Percentiles rank a stretch among this genome's conserved stretches.
Conservation (phyloP, 1,140 invertebrate species). For the Drosophila eugracilis region DNA sequence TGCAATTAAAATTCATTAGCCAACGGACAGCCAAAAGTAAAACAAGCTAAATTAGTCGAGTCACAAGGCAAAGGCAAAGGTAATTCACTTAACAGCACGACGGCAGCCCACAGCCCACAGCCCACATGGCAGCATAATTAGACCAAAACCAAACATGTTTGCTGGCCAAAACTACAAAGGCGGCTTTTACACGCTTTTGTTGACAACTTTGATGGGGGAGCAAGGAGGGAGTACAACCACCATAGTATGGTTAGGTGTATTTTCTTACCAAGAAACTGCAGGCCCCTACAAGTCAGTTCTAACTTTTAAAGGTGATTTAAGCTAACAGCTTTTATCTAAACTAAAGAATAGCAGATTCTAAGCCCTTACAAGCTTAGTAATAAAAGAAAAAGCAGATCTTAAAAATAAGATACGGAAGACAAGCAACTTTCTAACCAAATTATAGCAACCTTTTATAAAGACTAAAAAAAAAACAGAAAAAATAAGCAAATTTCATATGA, state of each 20-base stretch:
- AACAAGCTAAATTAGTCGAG: conserved; percentile 58
- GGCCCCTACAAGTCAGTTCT: neutral
- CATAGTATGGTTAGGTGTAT: conserved; percentile 5
- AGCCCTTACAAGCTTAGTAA: conserved; percentile 1
- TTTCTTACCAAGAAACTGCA: neutral
- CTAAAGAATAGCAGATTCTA: neutral
- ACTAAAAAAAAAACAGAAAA: conserved; percentile 12
- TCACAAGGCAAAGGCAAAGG: conserved; percentile 67
- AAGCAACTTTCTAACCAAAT: conserved; percentile 26
- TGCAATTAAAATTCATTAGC: conserved; percentile 74
- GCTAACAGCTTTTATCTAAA: no score
- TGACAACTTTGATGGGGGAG: conserved; percentile 35
- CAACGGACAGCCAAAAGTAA: conserved; percentile 22
- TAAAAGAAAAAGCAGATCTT: neutral
- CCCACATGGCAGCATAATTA: conserved; percentile 53
- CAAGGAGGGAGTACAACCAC: conserved; percentile 15
- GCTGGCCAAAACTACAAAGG: conserved; percentile 32
- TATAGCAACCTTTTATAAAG: conserved; percentile 6
- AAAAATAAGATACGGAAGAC: neutral
- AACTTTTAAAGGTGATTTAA: no score
- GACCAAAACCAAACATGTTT: conserved; percentile 52
- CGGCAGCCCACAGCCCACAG: conserved; percentile 45
- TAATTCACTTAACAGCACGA: conserved; percentile 74
- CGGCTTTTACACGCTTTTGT: conserved; percentile 6
- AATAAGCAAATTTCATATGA: conserved; percentile 37